phyloP scores from a whole-genome alignment of 2,113 vertebrate species.

The Malurus cyaneus region DNA sequence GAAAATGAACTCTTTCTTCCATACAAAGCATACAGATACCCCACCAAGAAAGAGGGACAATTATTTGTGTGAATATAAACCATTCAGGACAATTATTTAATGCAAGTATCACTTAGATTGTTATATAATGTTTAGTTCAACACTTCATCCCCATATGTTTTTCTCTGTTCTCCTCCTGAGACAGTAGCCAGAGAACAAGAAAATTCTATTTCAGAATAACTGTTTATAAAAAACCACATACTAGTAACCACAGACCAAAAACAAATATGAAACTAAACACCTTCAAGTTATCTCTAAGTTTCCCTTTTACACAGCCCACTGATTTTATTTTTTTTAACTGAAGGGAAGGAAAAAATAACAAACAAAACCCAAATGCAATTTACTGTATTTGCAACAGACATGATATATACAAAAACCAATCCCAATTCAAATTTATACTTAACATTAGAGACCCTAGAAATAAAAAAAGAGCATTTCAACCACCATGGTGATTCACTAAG shows the following conservation, averaged over 20 bases:
- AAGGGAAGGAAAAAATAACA: background rate
- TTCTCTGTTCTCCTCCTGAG: background rate
- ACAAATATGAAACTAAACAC: background rate
- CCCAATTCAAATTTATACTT: background rate
- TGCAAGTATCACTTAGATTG: background rate
- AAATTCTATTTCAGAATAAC: background rate
- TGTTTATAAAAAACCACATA: background rate
- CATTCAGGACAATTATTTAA: background rate
- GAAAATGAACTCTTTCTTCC: background rate
- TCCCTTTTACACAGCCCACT: background rate
- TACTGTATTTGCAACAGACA: background rate
- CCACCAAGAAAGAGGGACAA: background rate
- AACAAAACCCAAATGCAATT: background rate
- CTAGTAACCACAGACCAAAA: background rate
- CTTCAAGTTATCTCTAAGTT: background rate
- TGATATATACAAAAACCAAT: background rate
- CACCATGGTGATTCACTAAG: background rate
- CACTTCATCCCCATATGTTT: background rate
- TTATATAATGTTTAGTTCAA: background rate
- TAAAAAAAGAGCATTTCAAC: background rate
- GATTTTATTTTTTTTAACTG: background rate
- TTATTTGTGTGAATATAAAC: background rate
- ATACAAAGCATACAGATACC: background rate
- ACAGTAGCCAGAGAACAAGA: background rate
- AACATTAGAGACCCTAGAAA: background rate